Percentiles rank a stretch among this genome's conserved stretches.
These are phyloP conservation scores for Stegostoma tigrinum DNA, from an alignment of 2,113 vertebrate genomes.

Conservation along the genomic window DNA sequence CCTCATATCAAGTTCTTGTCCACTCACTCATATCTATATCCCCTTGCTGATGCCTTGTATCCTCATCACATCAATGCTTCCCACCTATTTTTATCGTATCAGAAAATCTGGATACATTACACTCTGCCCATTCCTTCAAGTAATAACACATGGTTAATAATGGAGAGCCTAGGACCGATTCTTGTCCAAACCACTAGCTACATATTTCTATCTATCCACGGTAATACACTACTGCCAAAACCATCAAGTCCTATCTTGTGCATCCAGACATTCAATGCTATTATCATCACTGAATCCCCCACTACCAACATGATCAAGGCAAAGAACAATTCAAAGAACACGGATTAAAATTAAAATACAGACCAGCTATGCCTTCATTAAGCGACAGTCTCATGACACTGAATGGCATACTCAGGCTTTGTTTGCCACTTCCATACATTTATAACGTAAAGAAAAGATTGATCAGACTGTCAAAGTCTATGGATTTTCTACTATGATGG, in stretches of 20 bases:
- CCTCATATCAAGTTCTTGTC: background rate
- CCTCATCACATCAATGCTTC: background rate
- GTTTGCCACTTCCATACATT: background rate
- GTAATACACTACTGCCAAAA: no score
- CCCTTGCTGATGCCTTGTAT: background rate
- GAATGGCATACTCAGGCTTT: background rate
- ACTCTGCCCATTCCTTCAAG: background rate
- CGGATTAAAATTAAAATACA: background rate
- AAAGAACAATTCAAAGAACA: background rate
- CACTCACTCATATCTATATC: background rate
- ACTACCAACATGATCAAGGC: background rate
- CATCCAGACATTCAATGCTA: no score
- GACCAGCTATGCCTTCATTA: background rate
- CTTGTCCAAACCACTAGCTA: no score
- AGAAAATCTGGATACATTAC: background rate
- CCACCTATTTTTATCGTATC: background rate
- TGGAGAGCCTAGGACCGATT: background rate
- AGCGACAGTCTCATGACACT: background rate
- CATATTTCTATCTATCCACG: background rate
- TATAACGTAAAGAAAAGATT: background rate
- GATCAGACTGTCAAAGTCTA: background rate
- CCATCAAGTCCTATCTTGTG: no score
- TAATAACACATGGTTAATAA: background rate
- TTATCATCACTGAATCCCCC: no score
- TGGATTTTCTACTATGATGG: background rate